Base-by-base conservation (phyloP, 2,113 vertebrate genomes). In the Ictalurus furcatus region DNA sequence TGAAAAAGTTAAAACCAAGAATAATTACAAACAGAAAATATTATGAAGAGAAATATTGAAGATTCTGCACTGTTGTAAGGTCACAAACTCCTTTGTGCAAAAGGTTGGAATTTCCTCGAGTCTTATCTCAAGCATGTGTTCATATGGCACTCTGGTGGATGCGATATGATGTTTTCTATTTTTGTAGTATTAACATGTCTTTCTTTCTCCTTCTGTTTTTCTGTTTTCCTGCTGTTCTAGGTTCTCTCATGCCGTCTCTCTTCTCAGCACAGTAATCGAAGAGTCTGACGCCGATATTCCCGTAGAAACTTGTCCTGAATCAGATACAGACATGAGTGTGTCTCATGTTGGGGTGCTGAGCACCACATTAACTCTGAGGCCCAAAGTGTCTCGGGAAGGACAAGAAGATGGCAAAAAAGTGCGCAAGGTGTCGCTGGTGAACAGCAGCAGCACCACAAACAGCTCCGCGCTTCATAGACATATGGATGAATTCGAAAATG, bases 351-450 rank as follows among this genome's bases (percentile, higher is more conserved):
- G 5, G 67, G 37, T 91, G 34, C 2, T 87, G 8, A 91, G 65
- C 73, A 88, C 88, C 3, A 87, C 30, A 4, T 82, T 97, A 86
- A 95, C 84, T 23, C 52, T 94, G 85, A 95, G 88, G 34, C 95
- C 90, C 40, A 40, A 56, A 0, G 71, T 89, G 0, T 34, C 88
- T 4, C 71, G 17, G 0, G 58, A 92, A 0, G 88, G 87, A 0
- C 90, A 63, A 6, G 88, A 96, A 0, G 94, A 97, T n/a, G 71
- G 78, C 84, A 94, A 91, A 40, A 88, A 91, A n/a, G 92, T 97
- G 37, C 94, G 88, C 84, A 97, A 97, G 91, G 91, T 97, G 37
- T 97, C 96, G 0, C 93, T 96, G 90, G 93, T 96, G 44, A 83
- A 2, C 1, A 86, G 12, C n/a, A 71, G 34, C 61, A 90, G 80